A percentile compares a stretch with the other conserved stretches of the same genome.
phyloP scores from a whole-genome alignment of 2,113 vertebrate genomes.

The Ameiurus melas region DNA sequence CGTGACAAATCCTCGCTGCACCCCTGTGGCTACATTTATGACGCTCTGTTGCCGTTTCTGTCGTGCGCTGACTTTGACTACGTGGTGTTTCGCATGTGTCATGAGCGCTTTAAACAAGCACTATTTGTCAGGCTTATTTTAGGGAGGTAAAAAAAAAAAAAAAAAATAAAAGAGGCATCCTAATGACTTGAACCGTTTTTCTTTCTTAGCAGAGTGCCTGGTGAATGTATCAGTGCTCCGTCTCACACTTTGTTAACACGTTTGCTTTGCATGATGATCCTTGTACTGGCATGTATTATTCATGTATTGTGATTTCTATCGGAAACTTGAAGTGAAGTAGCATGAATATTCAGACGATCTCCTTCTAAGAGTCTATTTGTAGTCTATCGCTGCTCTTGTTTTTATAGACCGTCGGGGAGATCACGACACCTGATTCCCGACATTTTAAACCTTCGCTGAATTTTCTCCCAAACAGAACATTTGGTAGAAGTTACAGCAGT shows the following conservation, averaged over 20 bases:
- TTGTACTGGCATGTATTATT: conserved; percentile 10
- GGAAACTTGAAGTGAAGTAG: not conserved
- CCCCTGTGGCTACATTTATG: not conserved
- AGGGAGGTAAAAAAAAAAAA: not conserved
- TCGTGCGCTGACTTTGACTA: not conserved
- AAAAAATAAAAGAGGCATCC: not conserved
- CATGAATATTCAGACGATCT: not conserved
- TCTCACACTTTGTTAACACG: not conserved
- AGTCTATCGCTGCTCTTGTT: not conserved
- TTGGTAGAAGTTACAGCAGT: not conserved
- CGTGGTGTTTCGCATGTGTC: not conserved
- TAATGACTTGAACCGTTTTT: not conserved
- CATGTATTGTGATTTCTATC: conserved; percentile 19
- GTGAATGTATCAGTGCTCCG: not conserved
- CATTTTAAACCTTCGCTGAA: not conserved
- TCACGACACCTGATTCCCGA: not conserved
- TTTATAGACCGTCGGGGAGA: not conserved
- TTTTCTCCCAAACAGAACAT: conserved; percentile 9
- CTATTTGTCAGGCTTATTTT: not conserved
- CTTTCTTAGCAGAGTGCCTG: not conserved
- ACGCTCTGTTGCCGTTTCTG: not conserved
- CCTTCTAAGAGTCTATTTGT: not conserved
- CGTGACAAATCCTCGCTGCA: conserved; percentile 45
- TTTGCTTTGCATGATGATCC: not conserved
- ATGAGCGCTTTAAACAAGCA: not conserved